phyloP scores from a whole-genome alignment of 2,113 vertebrate species.

The Charina bottae region DNA sequence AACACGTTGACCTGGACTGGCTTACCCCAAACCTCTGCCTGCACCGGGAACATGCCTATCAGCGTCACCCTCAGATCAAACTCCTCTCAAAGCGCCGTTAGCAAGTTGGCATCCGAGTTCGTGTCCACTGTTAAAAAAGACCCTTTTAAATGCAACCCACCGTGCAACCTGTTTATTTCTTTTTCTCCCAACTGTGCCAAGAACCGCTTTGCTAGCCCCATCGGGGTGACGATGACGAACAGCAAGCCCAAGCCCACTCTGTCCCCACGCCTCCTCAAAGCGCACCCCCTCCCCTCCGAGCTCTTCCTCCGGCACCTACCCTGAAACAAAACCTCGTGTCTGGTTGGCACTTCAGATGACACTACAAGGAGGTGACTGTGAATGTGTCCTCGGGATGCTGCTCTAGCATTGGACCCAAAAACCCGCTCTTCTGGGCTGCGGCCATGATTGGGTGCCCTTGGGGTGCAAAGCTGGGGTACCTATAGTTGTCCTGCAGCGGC shows the following conservation, averaged over 20 bases:
- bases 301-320: constrained; percentile 70
- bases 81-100: not conserved
- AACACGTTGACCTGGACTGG: not conserved
- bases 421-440: constrained; percentile 83
- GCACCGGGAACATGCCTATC: not conserved
- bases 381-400: constrained; percentile 95
- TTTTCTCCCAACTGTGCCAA: not conserved
- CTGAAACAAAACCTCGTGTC: constrained; percentile 83
- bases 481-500: constrained; percentile 90
- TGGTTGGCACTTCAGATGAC: constrained; percentile 82
- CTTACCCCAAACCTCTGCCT: not conserved
- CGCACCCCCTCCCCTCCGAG: not conserved
- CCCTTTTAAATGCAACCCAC: not conserved
- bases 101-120: not conserved
- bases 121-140: not conserved
- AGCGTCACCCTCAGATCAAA: not conserved
- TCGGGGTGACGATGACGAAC: too few species aligned
- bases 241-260: not conserved
- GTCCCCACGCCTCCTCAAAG: not conserved
- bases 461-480: constrained; percentile 86
- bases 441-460: constrained; percentile 83
- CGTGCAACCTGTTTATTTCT: not conserved
- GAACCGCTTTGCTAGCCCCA: not conserved
- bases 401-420: constrained; percentile 95
- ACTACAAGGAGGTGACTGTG: constrained; percentile 99